phyloP scores from a whole-genome alignment of 2,797 vertebrate species.

The Cossypha niveicapilla region DNA sequence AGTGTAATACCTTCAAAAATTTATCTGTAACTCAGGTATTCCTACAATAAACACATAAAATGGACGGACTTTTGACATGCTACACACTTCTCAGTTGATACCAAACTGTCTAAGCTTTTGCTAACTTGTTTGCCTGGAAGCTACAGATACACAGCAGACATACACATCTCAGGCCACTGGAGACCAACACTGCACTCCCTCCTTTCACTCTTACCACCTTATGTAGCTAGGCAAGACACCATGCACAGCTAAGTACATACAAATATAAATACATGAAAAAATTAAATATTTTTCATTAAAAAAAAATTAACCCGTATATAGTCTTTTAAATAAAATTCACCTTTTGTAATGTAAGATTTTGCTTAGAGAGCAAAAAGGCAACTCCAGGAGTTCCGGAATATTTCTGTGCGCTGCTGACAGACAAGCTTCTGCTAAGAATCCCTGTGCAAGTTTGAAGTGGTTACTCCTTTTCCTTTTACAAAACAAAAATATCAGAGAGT shows the following conservation, averaged over 20 bases:
- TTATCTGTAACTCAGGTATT: neutral
- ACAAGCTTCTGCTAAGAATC: slow-evolving; percentile 6
- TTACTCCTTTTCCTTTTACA: slow-evolving; percentile 13
- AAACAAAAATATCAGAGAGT: neutral
- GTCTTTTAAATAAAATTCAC: slow-evolving; percentile 55
- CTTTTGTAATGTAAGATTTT: slow-evolving; percentile 29
- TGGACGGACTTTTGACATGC: slow-evolving; percentile 1
- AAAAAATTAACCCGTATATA: slow-evolving; percentile 45
- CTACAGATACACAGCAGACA: neutral
- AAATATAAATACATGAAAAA: slow-evolving; percentile 16
- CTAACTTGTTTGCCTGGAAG: neutral
- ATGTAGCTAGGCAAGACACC: neutral
- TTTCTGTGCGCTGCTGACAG: slow-evolving; percentile 46
- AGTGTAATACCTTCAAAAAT: neutral
- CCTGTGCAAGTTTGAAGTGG: slow-evolving; percentile 7
- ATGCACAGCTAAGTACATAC: neutral
- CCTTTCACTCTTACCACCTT: neutral
- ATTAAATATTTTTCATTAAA: slow-evolving; percentile 46
- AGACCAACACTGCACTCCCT: neutral
- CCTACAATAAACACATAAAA: slow-evolving; percentile 14
- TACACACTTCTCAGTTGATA: neutral
- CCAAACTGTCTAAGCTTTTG: neutral
- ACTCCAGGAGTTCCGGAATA: slow-evolving; percentile 18
- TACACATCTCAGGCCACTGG: neutral
- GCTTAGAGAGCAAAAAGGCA: slow-evolving; percentile 50